phyloP scores from a whole-genome alignment of 2,888 invertebrate species.

The Rhingia campestris region DNA sequence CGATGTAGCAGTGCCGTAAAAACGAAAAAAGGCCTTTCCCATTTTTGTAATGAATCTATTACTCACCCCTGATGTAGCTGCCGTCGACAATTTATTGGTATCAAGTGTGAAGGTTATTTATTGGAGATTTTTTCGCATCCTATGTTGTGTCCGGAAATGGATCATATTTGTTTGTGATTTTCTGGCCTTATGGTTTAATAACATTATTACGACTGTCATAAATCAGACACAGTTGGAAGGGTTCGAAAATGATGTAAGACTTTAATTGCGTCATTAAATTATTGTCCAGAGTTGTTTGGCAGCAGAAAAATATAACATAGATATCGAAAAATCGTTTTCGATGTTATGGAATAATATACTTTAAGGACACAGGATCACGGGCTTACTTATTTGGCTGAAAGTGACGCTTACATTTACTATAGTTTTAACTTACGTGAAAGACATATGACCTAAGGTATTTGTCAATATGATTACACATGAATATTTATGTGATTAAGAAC shows the following conservation, averaged over 20 bases:
- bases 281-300: constrained; percentile 1
- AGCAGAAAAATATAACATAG: background rate
- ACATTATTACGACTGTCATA: constrained; percentile 53
- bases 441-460: no score
- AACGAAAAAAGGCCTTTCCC: constrained; percentile 22
- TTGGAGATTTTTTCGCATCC: constrained; percentile 46
- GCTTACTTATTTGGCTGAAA: no score
- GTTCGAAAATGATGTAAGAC: constrained; percentile 27
- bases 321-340: constrained; percentile 5
- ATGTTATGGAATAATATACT: background rate
- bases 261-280: constrained; percentile 45
- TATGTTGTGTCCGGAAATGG: constrained; percentile 48
- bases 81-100: constrained; percentile 64
- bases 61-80: constrained; percentile 46
- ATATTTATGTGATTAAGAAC: no score
- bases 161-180: constrained; percentile 62
- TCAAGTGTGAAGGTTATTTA: constrained; percentile 62
- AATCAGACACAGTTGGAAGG: constrained; percentile 44
- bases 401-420: no score
- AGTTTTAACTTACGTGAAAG: no score
- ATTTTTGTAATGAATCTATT: constrained; percentile 63
- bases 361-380: background rate
- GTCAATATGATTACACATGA: no score
- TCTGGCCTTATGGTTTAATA: constrained; percentile 42
- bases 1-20: background rate